Percentiles rank a stretch among this genome's conserved stretches.
These are phyloP conservation scores for Palaemon carinicauda DNA, from an alignment of 1,140 invertebrate species.

Conservation along the genomic window DNA sequence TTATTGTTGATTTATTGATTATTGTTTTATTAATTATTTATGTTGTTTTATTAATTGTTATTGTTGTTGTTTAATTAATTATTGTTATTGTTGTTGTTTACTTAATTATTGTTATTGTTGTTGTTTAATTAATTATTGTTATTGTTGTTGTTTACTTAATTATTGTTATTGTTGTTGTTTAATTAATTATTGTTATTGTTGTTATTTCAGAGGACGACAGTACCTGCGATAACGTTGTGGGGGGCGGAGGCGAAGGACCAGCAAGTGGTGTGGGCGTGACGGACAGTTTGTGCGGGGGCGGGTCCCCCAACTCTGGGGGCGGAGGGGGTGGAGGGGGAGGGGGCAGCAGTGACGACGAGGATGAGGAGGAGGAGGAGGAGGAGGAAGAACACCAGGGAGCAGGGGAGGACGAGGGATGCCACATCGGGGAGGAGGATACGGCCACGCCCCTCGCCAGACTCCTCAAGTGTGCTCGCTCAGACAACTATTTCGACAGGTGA, in stretches of 20 bases:
- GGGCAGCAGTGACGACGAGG: slow-evolving; percentile 14
- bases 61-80: too few species aligned
- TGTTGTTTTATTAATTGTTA: too few species aligned
- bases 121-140: neutral
- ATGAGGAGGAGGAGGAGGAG: neutral
- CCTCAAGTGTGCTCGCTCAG: slow-evolving; percentile 47
- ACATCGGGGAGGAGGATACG: neutral
- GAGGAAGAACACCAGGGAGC: neutral
- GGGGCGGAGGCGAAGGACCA: slow-evolving; percentile 13
- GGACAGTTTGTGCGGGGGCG: neutral
- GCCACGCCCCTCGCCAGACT: slow-evolving; percentile 36
- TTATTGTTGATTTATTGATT: too few species aligned
- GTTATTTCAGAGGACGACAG: neutral
- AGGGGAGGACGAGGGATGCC: neutral
- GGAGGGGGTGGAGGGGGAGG: neutral
- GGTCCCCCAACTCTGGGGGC: neutral
- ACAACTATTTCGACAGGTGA: slow-evolving; percentile 50
- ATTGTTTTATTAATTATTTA: too few species aligned
- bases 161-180: neutral
- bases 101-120: neutral
- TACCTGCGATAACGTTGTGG: neutral
- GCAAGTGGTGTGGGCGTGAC: slow-evolving; percentile 14
- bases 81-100: neutral
- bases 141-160: neutral
- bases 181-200: neutral